Percentiles rank a stretch among this genome's conserved stretches.
Conservation (phyloP, 2,113 vertebrate genomes). For the Elaphurus davidianus region DNA sequence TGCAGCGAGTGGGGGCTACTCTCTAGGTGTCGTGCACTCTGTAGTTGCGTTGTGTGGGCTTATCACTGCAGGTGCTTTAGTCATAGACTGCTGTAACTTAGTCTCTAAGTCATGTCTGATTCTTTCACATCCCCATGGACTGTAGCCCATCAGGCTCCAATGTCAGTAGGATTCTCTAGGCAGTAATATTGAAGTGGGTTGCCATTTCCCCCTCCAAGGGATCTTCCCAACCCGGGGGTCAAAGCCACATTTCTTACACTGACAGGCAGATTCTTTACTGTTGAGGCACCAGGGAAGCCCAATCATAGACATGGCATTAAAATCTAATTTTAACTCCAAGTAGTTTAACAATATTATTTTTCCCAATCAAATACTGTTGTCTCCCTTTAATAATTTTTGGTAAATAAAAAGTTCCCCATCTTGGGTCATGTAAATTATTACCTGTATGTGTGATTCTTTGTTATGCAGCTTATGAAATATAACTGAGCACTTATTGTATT, state of each 20-base stretch:
- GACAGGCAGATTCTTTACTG: neutral
- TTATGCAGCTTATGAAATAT: neutral
- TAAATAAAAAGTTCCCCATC: neutral
- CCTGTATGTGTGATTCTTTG: neutral
- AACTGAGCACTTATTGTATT: neutral
- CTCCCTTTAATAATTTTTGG: neutral
- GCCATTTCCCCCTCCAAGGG: too few species aligned
- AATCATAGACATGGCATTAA: neutral
- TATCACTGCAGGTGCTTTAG: neutral
- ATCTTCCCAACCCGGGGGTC: too few species aligned
- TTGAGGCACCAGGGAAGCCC: neutral
- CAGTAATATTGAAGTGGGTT: too few species aligned
- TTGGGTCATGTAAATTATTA: neutral
- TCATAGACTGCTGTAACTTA: too few species aligned
- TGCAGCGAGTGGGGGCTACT: neutral
- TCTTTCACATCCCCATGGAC: too few species aligned
- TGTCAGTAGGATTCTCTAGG: neutral
- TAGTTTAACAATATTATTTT: neutral
- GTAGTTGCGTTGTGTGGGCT: neutral
- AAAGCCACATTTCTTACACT: neutral
- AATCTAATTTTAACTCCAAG: neutral
- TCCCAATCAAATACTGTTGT: neutral
- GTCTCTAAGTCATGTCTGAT: too few species aligned
- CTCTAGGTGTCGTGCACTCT: fast-evolving
- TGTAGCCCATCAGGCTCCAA: too few species aligned